Percentiles rank a stretch among this genome's conserved stretches.
Conservation (phyloP, 2,113 vertebrate species). For the Terrapene triunguis region DNA sequence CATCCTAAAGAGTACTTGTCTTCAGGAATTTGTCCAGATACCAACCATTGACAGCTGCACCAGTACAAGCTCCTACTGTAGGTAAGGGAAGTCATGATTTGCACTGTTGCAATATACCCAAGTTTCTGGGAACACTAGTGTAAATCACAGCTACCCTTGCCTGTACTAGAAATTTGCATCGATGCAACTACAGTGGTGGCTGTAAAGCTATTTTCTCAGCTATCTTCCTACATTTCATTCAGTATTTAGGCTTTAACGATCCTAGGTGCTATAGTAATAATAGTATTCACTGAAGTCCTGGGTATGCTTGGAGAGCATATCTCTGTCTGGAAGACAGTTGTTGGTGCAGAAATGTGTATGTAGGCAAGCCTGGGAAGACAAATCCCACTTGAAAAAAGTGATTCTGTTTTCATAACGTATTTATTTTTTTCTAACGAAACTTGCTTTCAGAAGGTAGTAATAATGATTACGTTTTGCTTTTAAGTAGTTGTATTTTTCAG, state of each 20-base stretch:
- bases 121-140: background rate
- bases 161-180: rapidly evolving
- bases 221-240: background rate
- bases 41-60: background rate
- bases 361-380: background rate
- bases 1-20: background rate
- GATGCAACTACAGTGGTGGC: background rate
- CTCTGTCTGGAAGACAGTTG: background rate
- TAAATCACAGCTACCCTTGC: rapidly evolving
- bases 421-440: background rate
- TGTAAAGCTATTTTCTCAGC: background rate
- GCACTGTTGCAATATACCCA: rapidly evolving
- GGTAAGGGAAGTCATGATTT: background rate
- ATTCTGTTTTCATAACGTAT: background rate
- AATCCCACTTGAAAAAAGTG: background rate
- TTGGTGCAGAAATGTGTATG: background rate
- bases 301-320: background rate
- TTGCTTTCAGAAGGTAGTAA: background rate
- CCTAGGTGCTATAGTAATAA: background rate
- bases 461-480: background rate
- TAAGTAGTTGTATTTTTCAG: background rate
- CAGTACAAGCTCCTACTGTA: background rate
- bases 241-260: background rate
- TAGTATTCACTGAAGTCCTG: background rate
- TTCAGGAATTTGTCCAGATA: background rate